Conservation (phyloP, 1,140 invertebrate genomes). For the Hylaeus volcanicus region DNA sequence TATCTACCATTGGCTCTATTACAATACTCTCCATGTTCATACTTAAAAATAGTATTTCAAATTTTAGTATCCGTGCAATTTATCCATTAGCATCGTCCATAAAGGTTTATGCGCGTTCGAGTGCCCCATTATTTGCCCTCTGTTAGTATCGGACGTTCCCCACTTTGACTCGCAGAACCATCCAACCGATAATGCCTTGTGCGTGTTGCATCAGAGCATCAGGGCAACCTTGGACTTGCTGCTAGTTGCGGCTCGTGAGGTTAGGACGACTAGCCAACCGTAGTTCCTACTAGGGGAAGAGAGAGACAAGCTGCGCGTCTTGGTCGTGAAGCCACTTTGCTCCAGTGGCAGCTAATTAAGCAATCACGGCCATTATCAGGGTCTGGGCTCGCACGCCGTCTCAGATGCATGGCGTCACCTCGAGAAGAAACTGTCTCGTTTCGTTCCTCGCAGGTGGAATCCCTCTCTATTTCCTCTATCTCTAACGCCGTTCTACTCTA, state of each 20-base stretch:
- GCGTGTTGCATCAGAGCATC: conserved; percentile 64
- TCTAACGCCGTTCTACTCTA: too few relatives aligned
- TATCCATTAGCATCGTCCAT: too few relatives aligned
- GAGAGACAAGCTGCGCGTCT: background rate
- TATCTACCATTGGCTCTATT: too few relatives aligned
- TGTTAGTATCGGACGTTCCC: background rate
- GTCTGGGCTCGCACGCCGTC: conserved; percentile 29
- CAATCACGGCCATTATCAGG: conserved; percentile 71
- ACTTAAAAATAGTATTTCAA: too few relatives aligned
- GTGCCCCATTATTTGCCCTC: background rate
- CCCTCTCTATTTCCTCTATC: too few relatives aligned
- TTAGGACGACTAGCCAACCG: conserved; percentile 74
- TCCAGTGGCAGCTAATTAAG: conserved; percentile 73
- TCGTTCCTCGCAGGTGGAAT: too few relatives aligned
- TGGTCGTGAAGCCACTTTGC: conserved; percentile 53
- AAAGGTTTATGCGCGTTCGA: too few relatives aligned
- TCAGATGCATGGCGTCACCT: background rate
- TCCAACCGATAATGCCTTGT: conserved; percentile 23
- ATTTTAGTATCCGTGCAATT: background rate
- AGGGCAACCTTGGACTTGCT: conserved; percentile 74
- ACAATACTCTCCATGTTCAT: too few relatives aligned
- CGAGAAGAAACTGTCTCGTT: too few relatives aligned
- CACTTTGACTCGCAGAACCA: background rate
- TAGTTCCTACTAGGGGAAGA: conserved; percentile 69
- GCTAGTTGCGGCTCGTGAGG: conserved; percentile 64